phyloP scores from a whole-genome alignment of 2,113 vertebrate genomes.

The Chaenocephalus aceratus region DNA sequence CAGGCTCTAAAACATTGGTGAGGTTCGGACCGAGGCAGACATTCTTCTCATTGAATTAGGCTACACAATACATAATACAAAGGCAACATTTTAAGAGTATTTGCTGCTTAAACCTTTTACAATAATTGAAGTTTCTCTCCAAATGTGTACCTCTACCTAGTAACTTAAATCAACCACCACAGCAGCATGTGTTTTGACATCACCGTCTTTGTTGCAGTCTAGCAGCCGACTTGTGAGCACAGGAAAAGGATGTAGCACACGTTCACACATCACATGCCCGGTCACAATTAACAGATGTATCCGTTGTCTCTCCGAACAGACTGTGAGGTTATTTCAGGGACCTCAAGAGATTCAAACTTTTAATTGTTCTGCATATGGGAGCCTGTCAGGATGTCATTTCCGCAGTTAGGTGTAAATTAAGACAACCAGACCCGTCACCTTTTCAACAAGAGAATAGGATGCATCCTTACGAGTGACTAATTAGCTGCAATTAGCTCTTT shows the following conservation, averaged over 20 bases:
- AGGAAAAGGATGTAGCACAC: conserved; percentile 23
- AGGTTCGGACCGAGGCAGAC: too few species aligned
- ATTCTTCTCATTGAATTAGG: too few species aligned
- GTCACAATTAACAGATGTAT: conserved; percentile 3
- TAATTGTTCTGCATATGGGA: conserved; percentile 75
- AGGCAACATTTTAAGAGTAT: too few species aligned
- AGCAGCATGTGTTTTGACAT: conserved; percentile 12
- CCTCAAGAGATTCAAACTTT: conserved; percentile 63
- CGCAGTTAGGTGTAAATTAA: conserved; percentile 49
- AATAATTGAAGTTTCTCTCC: too few species aligned
- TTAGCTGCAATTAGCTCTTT: not conserved
- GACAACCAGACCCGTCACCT: conserved; percentile 23
- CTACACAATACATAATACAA: too few species aligned
- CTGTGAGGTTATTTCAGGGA: conserved; percentile 77
- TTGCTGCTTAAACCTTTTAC: too few species aligned
- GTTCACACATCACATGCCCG: conserved; percentile 10
- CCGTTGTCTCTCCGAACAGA: conserved; percentile 54
- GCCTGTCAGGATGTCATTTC: conserved; percentile 77
- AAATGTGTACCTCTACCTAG: too few species aligned
- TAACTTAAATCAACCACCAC: too few species aligned
- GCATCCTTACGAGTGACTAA: not conserved
- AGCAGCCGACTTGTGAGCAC: not conserved
- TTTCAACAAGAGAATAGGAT: conserved; percentile 2
- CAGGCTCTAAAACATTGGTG: too few species aligned
- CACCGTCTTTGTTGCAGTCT: not conserved